Percentiles rank a stretch among this genome's conserved stretches.
Conservation (phyloP, 2,888 invertebrate genomes). For the Pachymerium ferrugineum region DNA sequence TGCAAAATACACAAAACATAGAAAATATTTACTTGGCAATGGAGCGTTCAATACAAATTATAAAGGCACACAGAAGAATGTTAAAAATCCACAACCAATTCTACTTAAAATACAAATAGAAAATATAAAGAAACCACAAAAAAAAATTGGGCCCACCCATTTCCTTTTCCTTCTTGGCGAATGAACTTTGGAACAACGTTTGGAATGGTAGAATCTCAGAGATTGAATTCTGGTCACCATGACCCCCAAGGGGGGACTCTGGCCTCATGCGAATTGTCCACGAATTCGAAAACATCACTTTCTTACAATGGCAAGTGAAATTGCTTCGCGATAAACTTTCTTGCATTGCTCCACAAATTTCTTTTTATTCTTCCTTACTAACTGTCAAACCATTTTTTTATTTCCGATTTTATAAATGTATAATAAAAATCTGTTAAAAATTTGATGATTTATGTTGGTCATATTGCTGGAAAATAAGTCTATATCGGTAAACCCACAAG, state of each 20-base stretch:
- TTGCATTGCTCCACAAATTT: conserved; percentile 20
- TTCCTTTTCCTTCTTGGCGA: background rate
- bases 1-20: too few relatives aligned
- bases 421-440: too few relatives aligned
- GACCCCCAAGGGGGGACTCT: conserved; percentile 11
- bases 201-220: conserved; percentile 11
- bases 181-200: conserved; percentile 15
- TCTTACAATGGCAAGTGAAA: conserved; percentile 19
- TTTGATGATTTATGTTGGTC: too few relatives aligned
- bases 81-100: too few relatives aligned
- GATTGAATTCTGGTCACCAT: conserved; percentile 27
- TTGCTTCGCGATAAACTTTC: conserved; percentile 23
- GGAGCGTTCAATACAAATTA: too few relatives aligned
- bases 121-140: background rate
- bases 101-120: background rate
- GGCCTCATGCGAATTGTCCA: conserved; percentile 27
- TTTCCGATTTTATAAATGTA: background rate
- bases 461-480: too few relatives aligned
- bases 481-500: too few relatives aligned
- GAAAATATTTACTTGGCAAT: too few relatives aligned
- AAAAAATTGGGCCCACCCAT: background rate
- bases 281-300: conserved; percentile 27
- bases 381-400: background rate
- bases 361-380: background rate
- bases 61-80: too few relatives aligned